Evolutionary conservation across 1,140 invertebrate species (phyloP).

Genomic region (Dolichoris vasculosae): DNA sequence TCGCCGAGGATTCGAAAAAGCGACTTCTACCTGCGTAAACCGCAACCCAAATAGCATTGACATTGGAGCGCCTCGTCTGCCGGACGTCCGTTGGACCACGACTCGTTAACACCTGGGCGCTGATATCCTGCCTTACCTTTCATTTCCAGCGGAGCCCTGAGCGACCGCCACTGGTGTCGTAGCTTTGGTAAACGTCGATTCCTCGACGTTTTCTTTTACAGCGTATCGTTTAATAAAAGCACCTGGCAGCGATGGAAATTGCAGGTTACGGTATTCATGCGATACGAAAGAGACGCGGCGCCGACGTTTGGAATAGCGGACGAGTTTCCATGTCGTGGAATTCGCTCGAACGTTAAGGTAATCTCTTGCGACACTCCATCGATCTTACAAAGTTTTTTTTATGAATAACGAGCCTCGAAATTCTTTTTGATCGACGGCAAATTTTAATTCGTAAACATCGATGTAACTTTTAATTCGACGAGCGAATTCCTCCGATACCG

Average conservation of each 20-base stretch:
- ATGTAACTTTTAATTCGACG: not conserved
- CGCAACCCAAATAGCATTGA: conserved; percentile 51
- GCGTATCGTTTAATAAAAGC: not conserved
- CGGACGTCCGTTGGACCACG: not conserved
- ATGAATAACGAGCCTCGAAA: not conserved
- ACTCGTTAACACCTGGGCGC: not conserved
- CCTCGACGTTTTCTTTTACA: not conserved
- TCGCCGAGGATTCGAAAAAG: not conserved
- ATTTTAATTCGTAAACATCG: not conserved
- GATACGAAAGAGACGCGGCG: not conserved
- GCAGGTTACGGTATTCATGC: conserved; percentile 33
- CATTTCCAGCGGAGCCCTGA: conserved; percentile 4
- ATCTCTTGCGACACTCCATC: not conserved
- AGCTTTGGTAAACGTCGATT: not conserved
- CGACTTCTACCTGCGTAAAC: not conserved
- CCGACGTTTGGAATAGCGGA: not conserved
- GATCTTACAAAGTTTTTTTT: not conserved
- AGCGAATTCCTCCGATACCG: no score
- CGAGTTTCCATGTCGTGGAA: not conserved
- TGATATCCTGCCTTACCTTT: no score
- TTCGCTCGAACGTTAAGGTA: not conserved
- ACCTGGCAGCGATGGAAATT: not conserved
- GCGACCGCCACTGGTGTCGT: conserved; percentile 16
- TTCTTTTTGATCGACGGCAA: not conserved
- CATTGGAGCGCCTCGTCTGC: conserved; percentile 44